phyloP scores from a whole-genome alignment of 1,140 invertebrate genomes.

The Euglossa dilemma region DNA sequence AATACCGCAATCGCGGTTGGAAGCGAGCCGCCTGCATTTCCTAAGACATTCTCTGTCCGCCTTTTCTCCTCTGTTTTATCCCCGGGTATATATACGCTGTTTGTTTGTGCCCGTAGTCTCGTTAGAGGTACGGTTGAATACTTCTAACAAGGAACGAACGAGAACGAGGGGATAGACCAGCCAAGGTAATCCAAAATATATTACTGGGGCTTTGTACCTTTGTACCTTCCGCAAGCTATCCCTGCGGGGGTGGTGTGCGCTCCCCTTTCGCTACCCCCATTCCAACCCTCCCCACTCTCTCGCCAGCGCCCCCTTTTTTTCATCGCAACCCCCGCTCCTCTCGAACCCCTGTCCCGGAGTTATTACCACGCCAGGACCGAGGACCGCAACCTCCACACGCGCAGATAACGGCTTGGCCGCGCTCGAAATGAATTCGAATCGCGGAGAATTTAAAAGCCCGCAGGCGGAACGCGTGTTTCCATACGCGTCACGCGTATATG shows the following conservation, averaged over 20 bases:
- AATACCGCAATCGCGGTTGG: slow-evolving; percentile 15
- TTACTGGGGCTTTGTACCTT: slow-evolving; percentile 78
- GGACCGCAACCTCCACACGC: slow-evolving; percentile 74
- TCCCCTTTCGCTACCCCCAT: not conserved
- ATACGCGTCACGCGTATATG: not conserved
- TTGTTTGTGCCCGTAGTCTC: slow-evolving; percentile 68
- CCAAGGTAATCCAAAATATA: slow-evolving; percentile 80
- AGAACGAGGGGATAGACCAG: slow-evolving; percentile 50
- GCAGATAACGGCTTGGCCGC: slow-evolving; percentile 72
- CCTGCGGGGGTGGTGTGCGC: slow-evolving; percentile 51
- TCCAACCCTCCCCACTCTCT: not conserved
- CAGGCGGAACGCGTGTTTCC: slow-evolving; percentile 41
- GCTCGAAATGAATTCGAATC: slow-evolving; percentile 73
- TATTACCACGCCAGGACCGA: slow-evolving; percentile 71
- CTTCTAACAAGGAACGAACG: slow-evolving; percentile 75
- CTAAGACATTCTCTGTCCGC: slow-evolving; percentile 23
- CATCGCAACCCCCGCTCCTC: not conserved
- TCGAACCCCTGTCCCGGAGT: slow-evolving; percentile 56
- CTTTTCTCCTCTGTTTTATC: slow-evolving; percentile 51
- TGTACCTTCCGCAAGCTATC: slow-evolving; percentile 66
- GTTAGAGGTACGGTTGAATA: slow-evolving; percentile 74
- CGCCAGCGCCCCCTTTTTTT: slow-evolving; percentile 4
- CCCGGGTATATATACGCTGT: slow-evolving; percentile 18
- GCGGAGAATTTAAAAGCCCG: slow-evolving; percentile 67
- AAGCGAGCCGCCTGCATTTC: not conserved